phyloP scores from a whole-genome alignment of 2,797 vertebrate genomes.

The Zalophus californianus region DNA sequence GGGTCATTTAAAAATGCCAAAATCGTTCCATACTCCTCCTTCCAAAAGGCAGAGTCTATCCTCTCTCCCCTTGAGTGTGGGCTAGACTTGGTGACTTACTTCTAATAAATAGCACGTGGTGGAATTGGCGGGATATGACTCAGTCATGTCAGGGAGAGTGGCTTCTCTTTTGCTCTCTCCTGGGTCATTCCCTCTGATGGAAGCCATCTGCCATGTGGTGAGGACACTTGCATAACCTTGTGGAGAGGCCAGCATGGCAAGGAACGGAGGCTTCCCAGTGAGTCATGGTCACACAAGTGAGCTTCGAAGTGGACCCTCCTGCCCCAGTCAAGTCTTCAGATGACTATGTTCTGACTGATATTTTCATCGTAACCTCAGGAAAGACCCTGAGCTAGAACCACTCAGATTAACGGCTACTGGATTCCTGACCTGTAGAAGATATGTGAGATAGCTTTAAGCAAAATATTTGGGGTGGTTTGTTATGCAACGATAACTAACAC shows the following conservation, averaged over 20 bases:
- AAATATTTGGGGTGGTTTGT: background rate
- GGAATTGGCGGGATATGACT: rapidly evolving
- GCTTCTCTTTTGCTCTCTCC: background rate
- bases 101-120: background rate
- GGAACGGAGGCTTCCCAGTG: background rate
- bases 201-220: background rate
- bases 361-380: background rate
- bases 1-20: background rate
- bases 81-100: background rate
- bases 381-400: background rate
- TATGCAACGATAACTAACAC: background rate
- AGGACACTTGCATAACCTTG: background rate
- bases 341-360: background rate
- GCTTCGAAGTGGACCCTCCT: background rate
- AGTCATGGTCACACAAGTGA: background rate
- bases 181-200: background rate
- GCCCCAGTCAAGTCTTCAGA: background rate
- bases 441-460: background rate
- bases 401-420: background rate
- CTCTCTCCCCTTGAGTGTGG: background rate
- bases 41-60: background rate
- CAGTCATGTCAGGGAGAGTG: background rate
- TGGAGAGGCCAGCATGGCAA: background rate
- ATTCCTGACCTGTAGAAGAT: background rate
- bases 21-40: background rate